Evolutionary conservation across 2,797 vertebrate genomes (phyloP), one percentile per base, ranked within the genome.

Genomic region (Chrosomus eos): DNA sequence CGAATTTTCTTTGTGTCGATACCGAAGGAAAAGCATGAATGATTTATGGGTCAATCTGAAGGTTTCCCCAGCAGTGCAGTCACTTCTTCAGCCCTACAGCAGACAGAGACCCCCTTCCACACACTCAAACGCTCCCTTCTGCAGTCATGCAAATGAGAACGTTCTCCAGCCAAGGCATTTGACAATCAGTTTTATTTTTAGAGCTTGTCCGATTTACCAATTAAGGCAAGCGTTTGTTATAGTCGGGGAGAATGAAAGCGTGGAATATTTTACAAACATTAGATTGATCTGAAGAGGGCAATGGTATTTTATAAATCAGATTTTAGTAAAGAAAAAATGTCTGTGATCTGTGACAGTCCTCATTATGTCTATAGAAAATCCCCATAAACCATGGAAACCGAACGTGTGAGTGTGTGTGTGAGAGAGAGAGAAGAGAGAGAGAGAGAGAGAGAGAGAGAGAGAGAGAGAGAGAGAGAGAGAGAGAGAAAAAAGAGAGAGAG

Each of bases 11-110:
- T 87, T 89, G 88, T 89, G 87, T 87, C 36, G 81, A 87, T 72
- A 68, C 82, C 75, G 82, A 79, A 81, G 80, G 78, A 84, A 88
- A 82, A 83, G 64, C 85, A 88, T 90, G 87, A 90, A 89, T 90
- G 88, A 89, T 90, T 90, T 89, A 89, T 90, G 88, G 80, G 77
- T 80, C 82, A 87, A 85, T 85, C 83, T 82, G 87, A 87, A 86
- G 77, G 84, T 85, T 86, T 86, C 84, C 58, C 83, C 86, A 85
- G 85, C 85, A 72, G 36, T 64, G 70, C 58, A 82, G 81, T 74
- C 67, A 80, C 76, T 26, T 28, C 60, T 80, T 64, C 81, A 85
- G 76, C 77, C 66, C 66, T 85, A 71, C 75, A 72, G 60, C 85
- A 85, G 80, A 31, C 70, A 76, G 74, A 82, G 75, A 75, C 55